Evolutionary conservation across 1,140 invertebrate species (phyloP), one percentile per base, ranked within the genome.

Genomic region (Trachymyrmex cornetzi): DNA sequence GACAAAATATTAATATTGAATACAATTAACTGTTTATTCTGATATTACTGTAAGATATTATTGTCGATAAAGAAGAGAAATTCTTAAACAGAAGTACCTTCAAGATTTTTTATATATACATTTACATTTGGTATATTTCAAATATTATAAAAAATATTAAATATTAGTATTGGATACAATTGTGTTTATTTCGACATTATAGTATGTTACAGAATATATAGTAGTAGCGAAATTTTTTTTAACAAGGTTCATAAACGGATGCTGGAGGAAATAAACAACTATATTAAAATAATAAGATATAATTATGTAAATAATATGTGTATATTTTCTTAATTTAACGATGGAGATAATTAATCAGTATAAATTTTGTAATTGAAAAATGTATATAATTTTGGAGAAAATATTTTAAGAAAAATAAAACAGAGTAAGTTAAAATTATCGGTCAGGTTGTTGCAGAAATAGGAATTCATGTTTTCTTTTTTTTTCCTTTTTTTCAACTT

Each of bases 181-280:
- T 69, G 0, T 27, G 3, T 69, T 69, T 69, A 69, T 69, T 69
- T 3, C 11, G 6, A 27, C 50, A 50, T 69, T 69, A 67, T 19
- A 67, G 11, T 30, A 69, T 50, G 14, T 69, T 69, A 69, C n/a
- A 69, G 63, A 55, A 57, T 30, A 34, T 69, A 67, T 11, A 34
- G 48, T 27, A 64, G 19, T 11, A 55, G 19, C 6, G 3, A 38
- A 38, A 24, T 61, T 2, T 2, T 38, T 34, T 12, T 69, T 16
- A 75, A 12, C n/a, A 12, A 57, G 38, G 5, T 75, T 12, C 5
- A 72, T 11, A 14, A 55, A 57, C 0, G 9, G 5, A 69, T 9
- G 1, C 2, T 3, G 1, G 7, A 59, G 12, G 9, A 75, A 75
- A 19, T n/a, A 14, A 75, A 16, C 6, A 19, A 2, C 3, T 14